Evolutionary conservation across 2,888 invertebrate genomes (phyloP).

Genomic region (Drosophila subsilvestris): DNA sequence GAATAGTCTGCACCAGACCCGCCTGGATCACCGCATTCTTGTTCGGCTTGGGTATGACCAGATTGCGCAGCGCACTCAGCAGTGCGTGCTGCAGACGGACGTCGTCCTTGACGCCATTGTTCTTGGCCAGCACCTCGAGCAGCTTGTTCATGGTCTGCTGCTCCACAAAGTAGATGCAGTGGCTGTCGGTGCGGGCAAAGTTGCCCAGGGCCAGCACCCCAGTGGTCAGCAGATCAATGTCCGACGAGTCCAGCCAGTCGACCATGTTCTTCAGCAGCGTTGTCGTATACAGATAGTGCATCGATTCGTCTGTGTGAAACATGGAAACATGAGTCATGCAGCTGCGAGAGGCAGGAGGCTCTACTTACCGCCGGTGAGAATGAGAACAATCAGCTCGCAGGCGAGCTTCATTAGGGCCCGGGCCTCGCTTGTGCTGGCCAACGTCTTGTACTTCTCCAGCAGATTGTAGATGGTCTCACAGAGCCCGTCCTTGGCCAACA

Average conservation of each 20-base stretch:
- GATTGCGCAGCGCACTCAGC: conserved; percentile 90
- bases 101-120: conserved; percentile 87
- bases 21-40: conserved; percentile 89
- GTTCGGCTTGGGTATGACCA: conserved; percentile 90
- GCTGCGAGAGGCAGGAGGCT: background rate
- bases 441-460: conserved; percentile 88
- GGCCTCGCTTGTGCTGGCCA: conserved; percentile 87
- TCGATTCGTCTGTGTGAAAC: conserved; percentile 90
- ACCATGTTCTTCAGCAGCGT: conserved; percentile 89
- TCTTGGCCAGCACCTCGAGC: conserved; percentile 85
- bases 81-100: conserved; percentile 85
- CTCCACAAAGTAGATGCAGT: conserved; percentile 93
- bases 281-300: conserved; percentile 92
- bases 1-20: conserved; percentile 89
- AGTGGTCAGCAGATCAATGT: conserved; percentile 91
- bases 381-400: conserved; percentile 92
- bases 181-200: conserved; percentile 93
- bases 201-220: conserved; percentile 94
- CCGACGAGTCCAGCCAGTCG: conserved; percentile 90
- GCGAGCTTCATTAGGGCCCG: conserved; percentile 91
- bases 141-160: conserved; percentile 90
- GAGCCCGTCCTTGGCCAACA: conserved; percentile 90
- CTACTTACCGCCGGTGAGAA: conserved; percentile 91
- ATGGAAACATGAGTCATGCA: background rate
- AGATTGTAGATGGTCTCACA: conserved; percentile 90